Percentiles rank a stretch among this genome's conserved stretches.
Evolutionary conservation across 1,140 invertebrate species (phyloP).

Genomic region (Sminthurides bifidus): DNA sequence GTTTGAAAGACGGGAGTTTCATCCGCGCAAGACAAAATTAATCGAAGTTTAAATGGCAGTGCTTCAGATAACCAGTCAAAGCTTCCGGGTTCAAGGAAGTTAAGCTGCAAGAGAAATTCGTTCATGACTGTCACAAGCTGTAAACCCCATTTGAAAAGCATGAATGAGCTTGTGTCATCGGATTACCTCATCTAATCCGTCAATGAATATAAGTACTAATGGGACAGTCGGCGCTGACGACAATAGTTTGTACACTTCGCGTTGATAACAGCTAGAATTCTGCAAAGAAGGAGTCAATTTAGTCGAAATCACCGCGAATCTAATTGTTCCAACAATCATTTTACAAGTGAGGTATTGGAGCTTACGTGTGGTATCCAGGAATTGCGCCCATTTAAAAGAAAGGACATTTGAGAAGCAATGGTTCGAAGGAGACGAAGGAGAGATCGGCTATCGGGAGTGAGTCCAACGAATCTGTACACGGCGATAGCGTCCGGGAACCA

Average conservation of each 20-base stretch:
- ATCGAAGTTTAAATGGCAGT: slow-evolving; percentile 54
- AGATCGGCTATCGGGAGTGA: slow-evolving; percentile 53
- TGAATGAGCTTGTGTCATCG: no score
- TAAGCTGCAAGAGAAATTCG: slow-evolving; percentile 25
- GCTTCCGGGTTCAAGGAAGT: slow-evolving; percentile 10
- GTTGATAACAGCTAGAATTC: slow-evolving; percentile 43
- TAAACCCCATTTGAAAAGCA: no score
- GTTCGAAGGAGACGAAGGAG: slow-evolving; percentile 52
- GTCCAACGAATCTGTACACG: slow-evolving; percentile 50
- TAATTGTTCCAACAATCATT: background rate
- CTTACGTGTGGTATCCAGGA: slow-evolving; percentile 49
- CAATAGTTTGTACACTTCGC: slow-evolving; percentile 42
- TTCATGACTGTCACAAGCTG: no score
- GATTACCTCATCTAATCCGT: slow-evolving; percentile 55
- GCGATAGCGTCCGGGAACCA: slow-evolving; percentile 54
- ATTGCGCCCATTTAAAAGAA: slow-evolving; percentile 44
- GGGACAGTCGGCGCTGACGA: slow-evolving; percentile 41
- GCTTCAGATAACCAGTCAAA: slow-evolving; percentile 54
- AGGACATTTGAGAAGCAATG: slow-evolving; percentile 53
- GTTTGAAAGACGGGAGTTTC: slow-evolving; percentile 39
- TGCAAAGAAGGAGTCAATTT: no score
- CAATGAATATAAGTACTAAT: slow-evolving; percentile 51
- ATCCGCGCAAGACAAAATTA: slow-evolving; percentile 57
- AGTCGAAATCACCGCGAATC: no score
- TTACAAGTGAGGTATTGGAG: slow-evolving; percentile 19